phyloP scores from a whole-genome alignment of 1,140 invertebrate genomes.

The Atta colombica region DNA sequence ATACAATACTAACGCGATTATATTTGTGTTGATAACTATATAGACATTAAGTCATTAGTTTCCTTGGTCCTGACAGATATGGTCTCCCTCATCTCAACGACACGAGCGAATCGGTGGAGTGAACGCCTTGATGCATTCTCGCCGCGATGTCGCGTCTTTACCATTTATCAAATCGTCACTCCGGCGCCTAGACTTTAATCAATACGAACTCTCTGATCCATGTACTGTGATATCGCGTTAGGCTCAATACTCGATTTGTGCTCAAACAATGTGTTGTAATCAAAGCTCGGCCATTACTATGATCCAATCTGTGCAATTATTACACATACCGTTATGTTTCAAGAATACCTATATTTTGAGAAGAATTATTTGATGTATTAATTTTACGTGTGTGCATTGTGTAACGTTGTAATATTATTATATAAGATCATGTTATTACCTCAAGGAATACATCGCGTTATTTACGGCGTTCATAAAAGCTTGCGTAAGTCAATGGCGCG shows the following conservation, averaged over 20 bases:
- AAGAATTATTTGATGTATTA: conserved; percentile 15
- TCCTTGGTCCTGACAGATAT: background rate
- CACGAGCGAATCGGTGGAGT: background rate
- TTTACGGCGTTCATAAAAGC: conserved; percentile 51
- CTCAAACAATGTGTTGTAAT: background rate
- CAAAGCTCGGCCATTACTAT: conserved; percentile 1
- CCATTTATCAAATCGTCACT: conserved; percentile 73
- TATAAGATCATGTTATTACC: background rate
- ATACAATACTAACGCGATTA: background rate
- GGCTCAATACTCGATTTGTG: background rate
- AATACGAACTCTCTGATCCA: conserved; percentile 72
- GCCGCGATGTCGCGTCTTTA: conserved; percentile 30
- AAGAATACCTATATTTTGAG: background rate
- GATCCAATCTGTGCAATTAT: conserved; percentile 28
- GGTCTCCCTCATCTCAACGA: background rate
- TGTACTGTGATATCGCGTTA: conserved; percentile 36
- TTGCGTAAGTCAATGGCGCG: conserved; percentile 20
- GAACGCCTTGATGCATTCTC: background rate
- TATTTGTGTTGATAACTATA: background rate
- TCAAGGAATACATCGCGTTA: background rate
- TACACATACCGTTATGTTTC: background rate
- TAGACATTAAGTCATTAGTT: conserved; percentile 20
- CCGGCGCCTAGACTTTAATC: conserved; percentile 77
- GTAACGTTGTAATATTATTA: background rate
- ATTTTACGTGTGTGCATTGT: background rate